Evolutionary conservation across 1,140 invertebrate species (phyloP).

Genomic region (Heliothis virescens): DNA sequence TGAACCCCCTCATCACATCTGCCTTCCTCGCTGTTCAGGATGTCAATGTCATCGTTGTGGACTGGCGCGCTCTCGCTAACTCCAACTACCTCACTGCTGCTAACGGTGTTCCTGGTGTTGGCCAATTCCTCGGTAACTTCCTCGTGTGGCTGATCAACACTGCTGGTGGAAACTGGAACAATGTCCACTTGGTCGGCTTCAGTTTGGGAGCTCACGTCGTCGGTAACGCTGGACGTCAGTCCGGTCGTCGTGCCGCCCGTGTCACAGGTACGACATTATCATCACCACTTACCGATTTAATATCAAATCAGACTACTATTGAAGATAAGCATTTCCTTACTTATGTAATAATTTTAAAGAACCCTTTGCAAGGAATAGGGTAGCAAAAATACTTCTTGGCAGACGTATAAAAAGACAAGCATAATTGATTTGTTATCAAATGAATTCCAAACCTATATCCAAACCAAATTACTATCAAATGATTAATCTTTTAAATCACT

Average conservation of each 20-base stretch:
- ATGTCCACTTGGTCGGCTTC: constrained; percentile 95
- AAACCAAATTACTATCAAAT: too few species aligned
- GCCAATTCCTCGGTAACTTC: constrained; percentile 68
- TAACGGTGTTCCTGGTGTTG: constrained; percentile 78
- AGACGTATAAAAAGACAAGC: too few species aligned
- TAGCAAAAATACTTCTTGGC: too few species aligned
- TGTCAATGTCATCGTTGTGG: constrained; percentile 85
- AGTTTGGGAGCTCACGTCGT: constrained; percentile 95
- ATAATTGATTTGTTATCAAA: too few species aligned
- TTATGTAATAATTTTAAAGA: too few species aligned
- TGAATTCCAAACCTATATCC: too few species aligned
- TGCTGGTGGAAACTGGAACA: constrained; percentile 74
- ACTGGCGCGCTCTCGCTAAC: constrained; percentile 52
- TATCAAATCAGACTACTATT: too few species aligned
- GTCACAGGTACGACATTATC: constrained; percentile 57
- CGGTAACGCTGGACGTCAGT: constrained; percentile 89
- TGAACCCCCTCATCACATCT: constrained; percentile 58
- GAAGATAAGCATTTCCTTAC: too few species aligned
- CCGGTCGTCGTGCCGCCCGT: constrained; percentile 59
- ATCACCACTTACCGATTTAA: too few species aligned
- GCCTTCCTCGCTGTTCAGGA: constrained; percentile 80
- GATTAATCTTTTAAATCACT: too few species aligned
- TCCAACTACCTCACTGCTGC: constrained; percentile 75
- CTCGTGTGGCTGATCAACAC: constrained; percentile 55
- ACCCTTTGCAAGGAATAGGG: too few species aligned